These are phyloP conservation scores for Macrosteles quadrilineatus DNA, from an alignment of 1,140 invertebrate genomes.

Conservation along the genomic window DNA sequence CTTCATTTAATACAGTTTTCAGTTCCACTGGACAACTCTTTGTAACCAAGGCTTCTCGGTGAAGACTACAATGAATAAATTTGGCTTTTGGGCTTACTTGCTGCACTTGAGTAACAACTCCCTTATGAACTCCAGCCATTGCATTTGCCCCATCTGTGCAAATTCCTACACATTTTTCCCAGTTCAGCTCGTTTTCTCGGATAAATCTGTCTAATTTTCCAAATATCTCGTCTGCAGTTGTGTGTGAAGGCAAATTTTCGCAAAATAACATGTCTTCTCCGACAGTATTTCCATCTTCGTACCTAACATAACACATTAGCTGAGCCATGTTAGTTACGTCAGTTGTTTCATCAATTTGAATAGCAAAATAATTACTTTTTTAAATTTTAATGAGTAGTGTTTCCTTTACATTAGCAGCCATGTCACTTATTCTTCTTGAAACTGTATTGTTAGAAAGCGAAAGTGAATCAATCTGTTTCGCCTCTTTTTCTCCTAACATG, in stretches of 20 bases:
- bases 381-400: conserved; percentile 3
- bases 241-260: background rate
- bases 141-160: conserved; percentile 18
- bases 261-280: conserved; percentile 14
- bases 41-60: background rate
- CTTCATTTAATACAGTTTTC: background rate
- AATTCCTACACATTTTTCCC: conserved; percentile 9
- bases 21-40: background rate
- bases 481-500: background rate
- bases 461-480: background rate
- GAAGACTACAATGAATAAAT: too few relatives aligned
- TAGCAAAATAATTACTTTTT: background rate
- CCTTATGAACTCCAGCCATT: too few relatives aligned
- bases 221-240: conserved; percentile 5
- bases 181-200: background rate
- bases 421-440: conserved; percentile 6
- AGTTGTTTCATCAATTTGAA: conserved; percentile 14
- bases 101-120: too few relatives aligned
- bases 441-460: background rate
- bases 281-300: conserved; percentile 19
- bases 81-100: too few relatives aligned
- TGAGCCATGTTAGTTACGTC: conserved; percentile 19
- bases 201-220: conserved; percentile 9
- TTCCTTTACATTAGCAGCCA: conserved; percentile 13
- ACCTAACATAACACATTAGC: conserved; percentile 21